These are phyloP conservation scores for Zootermopsis nevadensis DNA, from an alignment of 2,888 invertebrate genomes.

Conservation along the genomic window DNA sequence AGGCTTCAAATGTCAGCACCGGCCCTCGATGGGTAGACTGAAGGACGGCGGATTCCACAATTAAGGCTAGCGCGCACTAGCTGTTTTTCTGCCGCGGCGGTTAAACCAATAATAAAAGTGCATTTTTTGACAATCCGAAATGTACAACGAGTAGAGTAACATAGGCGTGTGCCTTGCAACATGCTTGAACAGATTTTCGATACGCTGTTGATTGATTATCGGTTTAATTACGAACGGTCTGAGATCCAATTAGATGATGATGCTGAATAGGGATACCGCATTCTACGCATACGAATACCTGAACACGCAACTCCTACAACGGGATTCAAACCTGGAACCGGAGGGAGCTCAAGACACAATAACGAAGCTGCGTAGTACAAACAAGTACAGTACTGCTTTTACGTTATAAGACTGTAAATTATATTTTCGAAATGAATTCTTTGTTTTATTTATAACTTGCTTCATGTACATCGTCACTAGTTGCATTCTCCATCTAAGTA, in stretches of 20 bases:
- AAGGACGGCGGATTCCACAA: too few species aligned
- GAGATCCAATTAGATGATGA: not conserved
- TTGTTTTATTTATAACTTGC: not conserved
- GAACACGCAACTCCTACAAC: not conserved
- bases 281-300: not conserved
- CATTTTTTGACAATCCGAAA: too few species aligned
- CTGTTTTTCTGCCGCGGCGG: too few species aligned
- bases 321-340: not conserved
- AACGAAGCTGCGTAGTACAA: not conserved
- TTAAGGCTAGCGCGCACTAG: too few species aligned
- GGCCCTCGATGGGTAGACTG: not conserved
- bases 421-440: not conserved
- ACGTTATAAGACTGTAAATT: not conserved
- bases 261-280: not conserved
- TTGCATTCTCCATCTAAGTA: not conserved
- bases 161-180: too few species aligned
- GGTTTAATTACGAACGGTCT: conserved; percentile 12
- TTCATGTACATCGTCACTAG: not conserved
- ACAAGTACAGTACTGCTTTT: not conserved
- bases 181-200: conserved; percentile 16
- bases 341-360: not conserved
- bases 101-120: too few species aligned
- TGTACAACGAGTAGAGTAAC: too few species aligned
- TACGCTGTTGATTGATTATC: conserved; percentile 23
- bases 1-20: not conserved